Percentiles rank a stretch among this genome's conserved stretches.
phyloP scores from a whole-genome alignment of 2,888 invertebrate genomes.

The Pogonocherus hispidulus region DNA sequence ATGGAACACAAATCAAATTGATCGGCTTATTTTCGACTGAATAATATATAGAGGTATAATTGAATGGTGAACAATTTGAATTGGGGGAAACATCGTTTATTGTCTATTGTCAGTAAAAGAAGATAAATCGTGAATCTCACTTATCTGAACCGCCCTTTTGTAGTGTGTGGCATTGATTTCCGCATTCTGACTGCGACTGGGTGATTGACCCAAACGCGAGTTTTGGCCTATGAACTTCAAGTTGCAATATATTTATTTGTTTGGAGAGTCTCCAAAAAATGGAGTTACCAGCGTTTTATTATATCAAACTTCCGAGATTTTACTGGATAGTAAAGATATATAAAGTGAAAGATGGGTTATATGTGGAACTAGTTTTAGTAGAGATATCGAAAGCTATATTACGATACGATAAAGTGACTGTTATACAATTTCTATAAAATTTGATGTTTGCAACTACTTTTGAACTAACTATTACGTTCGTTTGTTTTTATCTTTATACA shows the following conservation, averaged over 20 bases:
- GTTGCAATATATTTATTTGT: slow-evolving; percentile 7
- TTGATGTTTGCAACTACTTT: too few species aligned
- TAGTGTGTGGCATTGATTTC: slow-evolving; percentile 18
- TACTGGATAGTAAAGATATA: too few species aligned
- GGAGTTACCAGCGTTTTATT: too few species aligned
- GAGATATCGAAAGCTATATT: too few species aligned
- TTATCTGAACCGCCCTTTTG: slow-evolving; percentile 28
- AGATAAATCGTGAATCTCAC: slow-evolving; percentile 9
- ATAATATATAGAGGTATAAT: neutral
- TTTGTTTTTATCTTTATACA: too few species aligned
- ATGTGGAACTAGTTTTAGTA: too few species aligned
- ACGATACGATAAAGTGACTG: too few species aligned
- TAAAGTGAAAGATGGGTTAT: too few species aligned
- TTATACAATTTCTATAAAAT: too few species aligned
- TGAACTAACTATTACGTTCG: too few species aligned
- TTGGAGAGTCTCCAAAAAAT: slow-evolving; percentile 23
- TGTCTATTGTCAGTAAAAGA: slow-evolving; percentile 13
- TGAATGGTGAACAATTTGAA: slow-evolving; percentile 1
- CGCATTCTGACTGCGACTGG: slow-evolving; percentile 10
- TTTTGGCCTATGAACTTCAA: slow-evolving; percentile 22
- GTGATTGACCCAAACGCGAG: slow-evolving; percentile 24
- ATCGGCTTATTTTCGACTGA: neutral
- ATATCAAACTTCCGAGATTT: too few species aligned
- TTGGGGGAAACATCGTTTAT: neutral
- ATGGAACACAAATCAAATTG: neutral